Evolutionary conservation across 2,888 invertebrate genomes (phyloP).

Genomic region (Euplexia lucipara): DNA sequence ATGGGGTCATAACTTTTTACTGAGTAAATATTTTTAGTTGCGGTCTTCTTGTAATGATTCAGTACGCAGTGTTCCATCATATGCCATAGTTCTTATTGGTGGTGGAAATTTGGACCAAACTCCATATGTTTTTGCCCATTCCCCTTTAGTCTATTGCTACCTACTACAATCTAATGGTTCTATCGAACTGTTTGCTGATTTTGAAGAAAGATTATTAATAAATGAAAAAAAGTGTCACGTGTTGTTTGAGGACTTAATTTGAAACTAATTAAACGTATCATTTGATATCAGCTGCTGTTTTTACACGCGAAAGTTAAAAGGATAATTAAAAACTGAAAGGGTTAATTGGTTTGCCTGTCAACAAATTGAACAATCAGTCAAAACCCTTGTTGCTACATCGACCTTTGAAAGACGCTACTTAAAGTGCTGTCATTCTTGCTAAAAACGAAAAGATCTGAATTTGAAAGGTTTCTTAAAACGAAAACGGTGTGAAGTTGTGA

Average conservation of each 20-base stretch:
- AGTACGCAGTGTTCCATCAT: too few relatives aligned
- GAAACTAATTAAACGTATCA: slow-evolving; percentile 18
- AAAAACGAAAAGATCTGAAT: slow-evolving; percentile 8
- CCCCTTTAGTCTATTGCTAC: not conserved
- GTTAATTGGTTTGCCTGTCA: slow-evolving; percentile 44
- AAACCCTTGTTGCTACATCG: slow-evolving; percentile 14
- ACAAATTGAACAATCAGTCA: slow-evolving; percentile 36
- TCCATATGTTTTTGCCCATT: too few relatives aligned
- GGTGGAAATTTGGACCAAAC: too few relatives aligned
- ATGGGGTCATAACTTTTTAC: too few relatives aligned
- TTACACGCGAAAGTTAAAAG: slow-evolving; percentile 39
- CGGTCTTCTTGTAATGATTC: too few relatives aligned
- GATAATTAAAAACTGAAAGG: slow-evolving; percentile 40
- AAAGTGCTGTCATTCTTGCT: slow-evolving; percentile 15
- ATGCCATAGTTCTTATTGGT: too few relatives aligned
- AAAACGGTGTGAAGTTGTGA: slow-evolving; percentile 12
- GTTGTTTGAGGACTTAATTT: not conserved
- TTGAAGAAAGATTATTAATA: not conserved
- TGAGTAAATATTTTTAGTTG: too few relatives aligned
- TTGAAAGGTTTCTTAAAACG: not conserved
- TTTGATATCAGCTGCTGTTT: slow-evolving; percentile 41
- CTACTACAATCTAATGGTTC: not conserved
- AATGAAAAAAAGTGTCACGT: not conserved
- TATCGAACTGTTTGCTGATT: not conserved
- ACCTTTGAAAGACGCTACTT: slow-evolving; percentile 26